Percentiles rank a stretch among this genome's conserved stretches.
phyloP scores from a whole-genome alignment of 2,113 vertebrate species.

The Pantherophis guttatus region DNA sequence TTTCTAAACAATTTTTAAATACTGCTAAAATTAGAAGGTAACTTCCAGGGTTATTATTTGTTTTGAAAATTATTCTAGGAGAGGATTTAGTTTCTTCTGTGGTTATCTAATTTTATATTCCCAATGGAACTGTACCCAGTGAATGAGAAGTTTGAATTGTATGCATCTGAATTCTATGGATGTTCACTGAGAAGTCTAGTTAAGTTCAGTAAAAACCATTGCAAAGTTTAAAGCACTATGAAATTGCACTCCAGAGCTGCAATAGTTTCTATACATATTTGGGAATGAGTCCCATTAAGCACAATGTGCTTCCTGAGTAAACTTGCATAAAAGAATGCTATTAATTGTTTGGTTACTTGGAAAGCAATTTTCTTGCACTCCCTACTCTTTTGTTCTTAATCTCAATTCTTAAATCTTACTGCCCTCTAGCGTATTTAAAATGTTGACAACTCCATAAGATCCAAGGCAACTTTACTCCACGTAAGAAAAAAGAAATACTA shows the following conservation, averaged over 20 bases:
- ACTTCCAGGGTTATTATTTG: background rate
- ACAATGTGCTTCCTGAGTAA: background rate
- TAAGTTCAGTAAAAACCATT: background rate
- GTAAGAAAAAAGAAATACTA: background rate
- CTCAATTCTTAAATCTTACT: constrained; percentile 6
- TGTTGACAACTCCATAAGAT: background rate
- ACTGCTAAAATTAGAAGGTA: background rate
- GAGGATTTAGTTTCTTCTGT: background rate
- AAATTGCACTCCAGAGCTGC: background rate
- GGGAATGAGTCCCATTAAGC: background rate
- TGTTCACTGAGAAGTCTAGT: background rate
- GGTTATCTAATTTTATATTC: background rate
- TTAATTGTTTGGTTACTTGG: background rate
- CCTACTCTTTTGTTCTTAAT: background rate
- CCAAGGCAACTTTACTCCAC: background rate
- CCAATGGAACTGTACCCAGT: background rate
- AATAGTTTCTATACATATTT: background rate
- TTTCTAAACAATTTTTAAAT: background rate
- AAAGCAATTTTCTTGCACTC: background rate
- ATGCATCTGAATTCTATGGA: background rate
- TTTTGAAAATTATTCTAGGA: background rate
- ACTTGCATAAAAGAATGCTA: background rate
- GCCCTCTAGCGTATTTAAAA: constrained; percentile 17
- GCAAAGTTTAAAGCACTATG: background rate
- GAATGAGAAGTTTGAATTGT: background rate